phyloP scores from a whole-genome alignment of 2,113 vertebrate species.

The Engraulis encrasicolus region DNA sequence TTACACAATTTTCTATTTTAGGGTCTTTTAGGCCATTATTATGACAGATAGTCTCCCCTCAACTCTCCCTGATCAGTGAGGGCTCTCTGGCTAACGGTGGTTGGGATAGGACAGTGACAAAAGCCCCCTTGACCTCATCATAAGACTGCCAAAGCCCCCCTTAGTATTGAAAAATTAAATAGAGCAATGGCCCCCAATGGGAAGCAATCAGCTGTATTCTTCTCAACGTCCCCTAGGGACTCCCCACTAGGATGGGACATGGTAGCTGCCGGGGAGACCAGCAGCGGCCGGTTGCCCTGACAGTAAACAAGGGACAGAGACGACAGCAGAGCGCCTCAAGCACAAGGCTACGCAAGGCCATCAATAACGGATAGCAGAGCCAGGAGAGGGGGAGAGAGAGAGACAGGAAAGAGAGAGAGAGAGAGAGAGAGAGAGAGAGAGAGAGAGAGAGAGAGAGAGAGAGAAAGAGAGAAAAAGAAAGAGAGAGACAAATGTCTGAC shows the following conservation, averaged over 20 bases:
- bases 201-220: no score
- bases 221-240: no score
- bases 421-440: background rate
- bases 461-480: background rate
- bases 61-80: background rate
- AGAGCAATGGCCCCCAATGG: no score
- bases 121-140: no score
- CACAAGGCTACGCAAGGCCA: background rate
- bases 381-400: background rate
- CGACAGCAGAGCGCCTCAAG: background rate
- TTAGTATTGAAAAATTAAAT: no score
- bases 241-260: no score
- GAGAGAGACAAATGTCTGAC: background rate
- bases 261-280: background rate
- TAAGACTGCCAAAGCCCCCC: no score
- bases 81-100: background rate
- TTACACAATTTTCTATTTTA: no score
- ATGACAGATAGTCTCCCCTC: no score
- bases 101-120: no score
- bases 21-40: no score
- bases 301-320: background rate
- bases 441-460: background rate
- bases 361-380: background rate
- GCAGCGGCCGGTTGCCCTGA: background rate
- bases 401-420: background rate